phyloP scores from a whole-genome alignment of 2,888 invertebrate genomes.

The Corythucha ciliata region DNA sequence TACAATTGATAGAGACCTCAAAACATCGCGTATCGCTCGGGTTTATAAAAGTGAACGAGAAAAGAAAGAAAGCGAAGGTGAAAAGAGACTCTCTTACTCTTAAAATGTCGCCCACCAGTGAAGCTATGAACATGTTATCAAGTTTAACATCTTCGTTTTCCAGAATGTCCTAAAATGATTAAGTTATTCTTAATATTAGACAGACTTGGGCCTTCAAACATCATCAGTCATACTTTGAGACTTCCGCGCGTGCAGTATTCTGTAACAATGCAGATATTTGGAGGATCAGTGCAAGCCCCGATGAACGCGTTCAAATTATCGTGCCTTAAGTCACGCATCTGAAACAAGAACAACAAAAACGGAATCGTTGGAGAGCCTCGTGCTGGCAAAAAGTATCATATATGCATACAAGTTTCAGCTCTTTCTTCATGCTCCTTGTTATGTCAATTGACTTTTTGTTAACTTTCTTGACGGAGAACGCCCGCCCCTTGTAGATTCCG shows the following conservation, averaged over 20 bases:
- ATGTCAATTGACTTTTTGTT: constrained; percentile 79
- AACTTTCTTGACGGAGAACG: constrained; percentile 78
- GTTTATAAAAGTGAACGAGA: too few species aligned
- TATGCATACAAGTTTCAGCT: constrained; percentile 77
- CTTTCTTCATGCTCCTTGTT: constrained; percentile 82
- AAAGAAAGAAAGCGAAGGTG: too few species aligned
- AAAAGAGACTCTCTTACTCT: too few species aligned
- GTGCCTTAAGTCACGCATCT: constrained; percentile 84
- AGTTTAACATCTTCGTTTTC: constrained; percentile 92
- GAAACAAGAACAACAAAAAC: constrained; percentile 35
- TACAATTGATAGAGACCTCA: too few species aligned
- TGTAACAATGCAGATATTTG: constrained; percentile 79
- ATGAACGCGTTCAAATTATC: constrained; percentile 88
- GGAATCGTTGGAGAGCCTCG: background rate
- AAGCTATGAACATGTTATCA: constrained; percentile 93
- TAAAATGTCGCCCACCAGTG: constrained; percentile 87
- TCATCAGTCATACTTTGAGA: constrained; percentile 56
- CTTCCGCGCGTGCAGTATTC: constrained; percentile 86
- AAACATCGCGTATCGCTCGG: too few species aligned
- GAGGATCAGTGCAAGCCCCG: constrained; percentile 84
- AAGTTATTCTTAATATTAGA: background rate
- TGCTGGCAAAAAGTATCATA: too few species aligned
- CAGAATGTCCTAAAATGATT: constrained; percentile 64
- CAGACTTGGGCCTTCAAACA: background rate
- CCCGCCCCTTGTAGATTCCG: constrained; percentile 76